Percentiles rank a stretch among this genome's conserved stretches.
Evolutionary conservation across 2,113 vertebrate genomes (phyloP).

Genomic region (Hemiscyllium ocellatum): DNA sequence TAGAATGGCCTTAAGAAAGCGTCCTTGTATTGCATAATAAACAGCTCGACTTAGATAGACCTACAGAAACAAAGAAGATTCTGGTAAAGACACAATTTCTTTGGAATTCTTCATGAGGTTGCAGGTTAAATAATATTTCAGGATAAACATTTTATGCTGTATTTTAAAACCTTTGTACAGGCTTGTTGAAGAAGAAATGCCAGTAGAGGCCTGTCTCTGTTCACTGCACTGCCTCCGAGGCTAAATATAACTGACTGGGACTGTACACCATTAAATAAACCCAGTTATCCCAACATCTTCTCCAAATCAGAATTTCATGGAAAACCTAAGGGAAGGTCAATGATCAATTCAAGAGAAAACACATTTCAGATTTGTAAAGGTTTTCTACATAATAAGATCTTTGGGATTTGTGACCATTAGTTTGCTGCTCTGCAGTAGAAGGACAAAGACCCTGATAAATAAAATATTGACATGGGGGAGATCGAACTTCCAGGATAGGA

Average conservation of each 20-base stretch:
- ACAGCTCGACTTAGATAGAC: conserved; percentile 62
- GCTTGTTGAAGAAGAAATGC: not conserved
- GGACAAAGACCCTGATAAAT: not conserved
- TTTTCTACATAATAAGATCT: not conserved
- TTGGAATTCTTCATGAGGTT: not conserved
- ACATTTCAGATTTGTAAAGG: not conserved
- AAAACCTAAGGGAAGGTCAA: not conserved
- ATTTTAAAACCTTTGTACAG: not conserved
- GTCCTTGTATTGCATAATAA: conserved; percentile 59
- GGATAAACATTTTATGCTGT: not conserved
- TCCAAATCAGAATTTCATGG: not conserved
- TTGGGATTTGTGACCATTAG: not conserved
- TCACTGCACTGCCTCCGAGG: too few relatives aligned
- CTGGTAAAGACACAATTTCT: conserved; percentile 38
- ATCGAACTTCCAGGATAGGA: not conserved
- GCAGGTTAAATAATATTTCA: not conserved
- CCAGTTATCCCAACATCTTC: not conserved
- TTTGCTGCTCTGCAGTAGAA: not conserved
- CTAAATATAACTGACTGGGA: not conserved
- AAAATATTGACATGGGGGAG: not conserved
- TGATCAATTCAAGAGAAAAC: not conserved
- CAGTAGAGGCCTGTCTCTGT: too few relatives aligned
- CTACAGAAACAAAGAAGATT: conserved; percentile 45
- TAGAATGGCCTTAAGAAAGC: conserved; percentile 66
- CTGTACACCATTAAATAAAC: not conserved